Conservation (phyloP, 2,113 vertebrate genomes). For the Charadrius vociferus region DNA sequence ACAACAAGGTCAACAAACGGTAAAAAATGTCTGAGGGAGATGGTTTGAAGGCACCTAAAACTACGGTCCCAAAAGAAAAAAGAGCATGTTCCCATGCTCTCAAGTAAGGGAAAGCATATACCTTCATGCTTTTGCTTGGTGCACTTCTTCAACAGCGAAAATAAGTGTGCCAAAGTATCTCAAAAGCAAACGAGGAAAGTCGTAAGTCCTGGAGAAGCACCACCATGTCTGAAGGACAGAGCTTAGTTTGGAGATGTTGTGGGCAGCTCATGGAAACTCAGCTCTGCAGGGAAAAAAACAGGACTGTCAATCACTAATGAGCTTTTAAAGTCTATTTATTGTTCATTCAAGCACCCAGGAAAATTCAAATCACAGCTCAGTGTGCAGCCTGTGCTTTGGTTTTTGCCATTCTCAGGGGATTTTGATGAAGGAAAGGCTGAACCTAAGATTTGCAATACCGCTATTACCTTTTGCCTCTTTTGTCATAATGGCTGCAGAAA, state of each 20-base stretch:
- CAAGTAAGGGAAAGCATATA: background rate
- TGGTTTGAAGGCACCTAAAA: background rate
- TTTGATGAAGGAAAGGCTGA: background rate
- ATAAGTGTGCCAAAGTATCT: background rate
- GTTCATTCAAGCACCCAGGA: background rate
- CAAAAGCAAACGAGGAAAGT: background rate
- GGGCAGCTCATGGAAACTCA: background rate
- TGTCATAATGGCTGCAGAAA: background rate
- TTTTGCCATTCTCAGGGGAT: background rate
- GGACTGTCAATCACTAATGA: accelerated
- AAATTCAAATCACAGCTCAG: background rate
- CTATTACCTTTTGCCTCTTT: background rate
- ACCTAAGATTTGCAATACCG: background rate
- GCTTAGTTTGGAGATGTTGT: background rate
- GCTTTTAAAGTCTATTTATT: background rate
- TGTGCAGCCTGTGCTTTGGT: background rate
- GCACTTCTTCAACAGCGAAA: background rate
- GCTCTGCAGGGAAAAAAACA: background rate
- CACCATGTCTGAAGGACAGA: accelerated
- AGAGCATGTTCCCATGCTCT: background rate
- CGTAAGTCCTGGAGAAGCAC: background rate
- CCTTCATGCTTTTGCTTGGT: background rate
- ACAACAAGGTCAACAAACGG: background rate
- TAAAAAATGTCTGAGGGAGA: background rate
- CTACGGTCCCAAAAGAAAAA: accelerated